A percentile compares a stretch with the other conserved stretches of the same genome.
These are phyloP conservation scores for Spodoptera littoralis DNA, from an alignment of 2,888 invertebrate genomes.

Conservation along the genomic window DNA sequence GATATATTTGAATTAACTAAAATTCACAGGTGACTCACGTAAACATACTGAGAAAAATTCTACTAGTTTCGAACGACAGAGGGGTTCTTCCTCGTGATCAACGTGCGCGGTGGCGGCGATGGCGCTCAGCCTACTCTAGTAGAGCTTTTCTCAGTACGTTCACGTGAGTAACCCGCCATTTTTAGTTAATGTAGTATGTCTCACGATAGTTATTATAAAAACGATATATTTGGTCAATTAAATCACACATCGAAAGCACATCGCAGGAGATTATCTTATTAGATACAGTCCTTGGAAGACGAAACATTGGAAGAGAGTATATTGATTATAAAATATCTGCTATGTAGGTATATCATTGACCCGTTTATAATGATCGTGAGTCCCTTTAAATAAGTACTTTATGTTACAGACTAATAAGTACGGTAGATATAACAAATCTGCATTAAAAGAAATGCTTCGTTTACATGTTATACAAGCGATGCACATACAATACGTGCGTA, in stretches of 20 bases:
- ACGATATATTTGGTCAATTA: conserved; percentile 77
- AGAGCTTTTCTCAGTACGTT: no score
- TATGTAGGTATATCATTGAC: background rate
- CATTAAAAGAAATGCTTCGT: background rate
- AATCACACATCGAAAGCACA: conserved; percentile 75
- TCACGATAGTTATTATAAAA: no score
- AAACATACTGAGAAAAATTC: no score
- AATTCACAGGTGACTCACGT: no score
- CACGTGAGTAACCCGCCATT: no score
- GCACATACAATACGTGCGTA: conserved; percentile 7
- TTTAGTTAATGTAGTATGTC: no score
- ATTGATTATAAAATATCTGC: conserved; percentile 4
- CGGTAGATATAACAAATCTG: no score
- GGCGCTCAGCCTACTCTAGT: no score
- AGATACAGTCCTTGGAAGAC: conserved; percentile 59
- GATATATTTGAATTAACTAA: conserved; percentile 64
- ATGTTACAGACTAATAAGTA: no score
- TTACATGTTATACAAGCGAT: conserved; percentile 1
- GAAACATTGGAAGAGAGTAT: conserved; percentile 34
- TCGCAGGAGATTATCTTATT: conserved; percentile 32
- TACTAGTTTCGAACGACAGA: no score
- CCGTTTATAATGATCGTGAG: background rate
- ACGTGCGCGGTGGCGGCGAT: no score
- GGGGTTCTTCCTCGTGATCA: no score
- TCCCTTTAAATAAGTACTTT: background rate